A percentile compares a stretch with the other conserved stretches of the same genome.
Evolutionary conservation across 1,140 invertebrate genomes (phyloP).

Genomic region (Tetragnatha versicolor): DNA sequence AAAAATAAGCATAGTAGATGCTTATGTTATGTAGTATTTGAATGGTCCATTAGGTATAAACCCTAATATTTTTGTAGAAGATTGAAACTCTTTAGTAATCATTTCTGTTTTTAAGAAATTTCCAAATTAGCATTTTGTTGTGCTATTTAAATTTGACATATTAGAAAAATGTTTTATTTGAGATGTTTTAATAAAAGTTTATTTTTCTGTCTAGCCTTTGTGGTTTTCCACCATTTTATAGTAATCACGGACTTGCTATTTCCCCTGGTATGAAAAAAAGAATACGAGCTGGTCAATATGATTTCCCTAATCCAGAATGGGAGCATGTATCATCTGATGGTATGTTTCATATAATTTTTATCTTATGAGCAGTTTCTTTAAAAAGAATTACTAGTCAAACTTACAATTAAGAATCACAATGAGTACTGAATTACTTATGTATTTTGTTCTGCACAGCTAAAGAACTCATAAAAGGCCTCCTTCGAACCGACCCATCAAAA

Average conservation of each 20-base stretch:
- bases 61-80: too few relatives aligned
- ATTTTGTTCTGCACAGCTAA: conserved; percentile 71
- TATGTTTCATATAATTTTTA: conserved; percentile 58
- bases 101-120: too few relatives aligned
- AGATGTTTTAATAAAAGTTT: conserved; percentile 20
- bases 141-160: conserved; percentile 18
- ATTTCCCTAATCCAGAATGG: conserved; percentile 97
- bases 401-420: neutral
- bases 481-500: conserved; percentile 90
- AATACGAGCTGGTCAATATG: conserved; percentile 94
- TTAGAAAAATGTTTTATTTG: neutral
- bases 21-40: too few relatives aligned
- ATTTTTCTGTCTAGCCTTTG: conserved; percentile 75
- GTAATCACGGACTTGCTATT: conserved; percentile 94
- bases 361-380: neutral
- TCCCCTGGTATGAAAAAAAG: conserved; percentile 99
- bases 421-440: neutral
- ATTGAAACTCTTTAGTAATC: too few relatives aligned
- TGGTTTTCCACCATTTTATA: conserved; percentile 98
- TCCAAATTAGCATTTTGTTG: too few relatives aligned
- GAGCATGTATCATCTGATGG: conserved; percentile 88
- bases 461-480: conserved; percentile 90
- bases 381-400: neutral
- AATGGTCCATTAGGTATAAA: too few relatives aligned
- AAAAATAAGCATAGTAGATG: too few relatives aligned